Evolutionary conservation across 2,797 vertebrate species (phyloP), one percentile per base, ranked within the genome.

Genomic region (Artibeus lituratus): DNA sequence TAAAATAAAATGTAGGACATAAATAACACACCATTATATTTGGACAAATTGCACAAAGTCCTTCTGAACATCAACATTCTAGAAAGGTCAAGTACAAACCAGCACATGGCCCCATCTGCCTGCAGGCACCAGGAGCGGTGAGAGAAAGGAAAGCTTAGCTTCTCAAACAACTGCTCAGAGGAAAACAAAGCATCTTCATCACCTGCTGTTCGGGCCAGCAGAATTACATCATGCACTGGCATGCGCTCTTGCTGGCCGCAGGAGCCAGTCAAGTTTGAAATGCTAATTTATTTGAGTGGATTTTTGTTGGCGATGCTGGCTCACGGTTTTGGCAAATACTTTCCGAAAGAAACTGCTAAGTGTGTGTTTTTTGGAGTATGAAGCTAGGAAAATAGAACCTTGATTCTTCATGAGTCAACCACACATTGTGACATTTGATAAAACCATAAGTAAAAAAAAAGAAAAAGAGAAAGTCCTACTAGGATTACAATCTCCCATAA

Each of bases 281-380:
- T 24, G 35, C 21, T 95, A 65, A 97, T 94, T 96, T 90, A 73
- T 90, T 86, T 93, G 87, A 93, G 95, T 94, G 84, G 22, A 67
- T 97, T 80, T 95, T 26, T 87, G 83, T 87, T 70, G 76, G 72
- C 72, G 57, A 44, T n/a, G 10, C 29, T 96, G 57, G 76, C 74
- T 96, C 70, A 49, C 37, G 76, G 65, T 44, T 39, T 87, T 93
- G 90, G 83, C 72, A 82, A 44, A 83, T 85, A 76, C 4, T 59
- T 77, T 84, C 70, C 7, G 10, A 69, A 82, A 94, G 32, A 94
- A 80, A 81, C 51, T 53, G 29, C 80, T 73, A 67, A 90, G 72
- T 51, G 44, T 7, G 5, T n/a, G 49, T 53, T 86, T 57, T 73
- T 57, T 73, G 24, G 19, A 35, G 53, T 55, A 73, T 39, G 12